Percentiles rank a stretch among this genome's conserved stretches.
Evolutionary conservation across 2,888 invertebrate genomes (phyloP).

Genomic region (Teinopalpus imperialis): DNA sequence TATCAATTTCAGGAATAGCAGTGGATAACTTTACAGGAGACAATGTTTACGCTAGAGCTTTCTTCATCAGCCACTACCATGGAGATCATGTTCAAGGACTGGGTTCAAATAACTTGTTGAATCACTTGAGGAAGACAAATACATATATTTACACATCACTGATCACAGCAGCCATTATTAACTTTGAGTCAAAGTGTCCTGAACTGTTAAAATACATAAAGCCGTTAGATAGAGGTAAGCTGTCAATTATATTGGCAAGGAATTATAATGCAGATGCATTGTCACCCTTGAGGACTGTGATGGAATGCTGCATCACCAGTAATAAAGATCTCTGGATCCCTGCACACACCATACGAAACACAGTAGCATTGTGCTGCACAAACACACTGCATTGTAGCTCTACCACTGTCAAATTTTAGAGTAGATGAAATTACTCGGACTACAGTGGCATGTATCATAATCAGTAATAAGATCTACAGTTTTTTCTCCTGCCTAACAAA

Average conservation of each 20-base stretch:
- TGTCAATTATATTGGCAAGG: constrained; percentile 39
- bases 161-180: constrained; percentile 44
- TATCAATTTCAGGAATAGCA: constrained; percentile 75
- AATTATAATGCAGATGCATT: no score
- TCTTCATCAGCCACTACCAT: constrained; percentile 86
- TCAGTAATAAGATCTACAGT: no score
- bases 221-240: constrained; percentile 45
- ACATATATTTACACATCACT: constrained; percentile 49
- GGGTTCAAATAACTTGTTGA: constrained; percentile 27
- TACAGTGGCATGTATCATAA: no score
- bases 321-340: no score
- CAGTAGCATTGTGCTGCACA: no score
- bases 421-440: no score
- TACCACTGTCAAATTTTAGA: no score
- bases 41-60: constrained; percentile 70
- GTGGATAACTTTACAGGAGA: constrained; percentile 81
- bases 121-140: constrained; percentile 31
- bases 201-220: constrained; percentile 37
- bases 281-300: no score
- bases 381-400: no score
- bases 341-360: no score
- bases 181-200: constrained; percentile 31
- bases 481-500: no score
- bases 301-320: no score
- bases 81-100: constrained; percentile 83